Evolutionary conservation across 2,888 invertebrate genomes (phyloP), one percentile per base, ranked within the genome.

Genomic region (Meliscaeva auricollis): DNA sequence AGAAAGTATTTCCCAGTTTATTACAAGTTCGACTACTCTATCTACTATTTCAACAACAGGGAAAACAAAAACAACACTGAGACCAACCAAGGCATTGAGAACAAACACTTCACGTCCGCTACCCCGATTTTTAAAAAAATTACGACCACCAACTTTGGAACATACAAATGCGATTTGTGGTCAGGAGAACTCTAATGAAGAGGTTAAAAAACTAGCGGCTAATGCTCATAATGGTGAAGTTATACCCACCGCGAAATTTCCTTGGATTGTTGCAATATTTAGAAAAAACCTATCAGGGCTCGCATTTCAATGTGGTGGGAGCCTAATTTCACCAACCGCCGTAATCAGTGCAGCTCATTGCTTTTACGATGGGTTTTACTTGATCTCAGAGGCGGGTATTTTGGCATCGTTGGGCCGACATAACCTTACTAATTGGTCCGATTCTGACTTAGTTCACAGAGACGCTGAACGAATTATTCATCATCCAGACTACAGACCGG

Each of bases 231-330:
- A 15, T 0, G 75, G 75, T 7, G 44, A 60, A 13, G n/a, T 11
- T 11, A 68, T 90, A 17, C 74, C 87, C 0, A 91, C 92, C 0
- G 94, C 94, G 0, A 94, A 94, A 68, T 94, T 94, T 93, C 95
- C 95, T 0, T 95, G 95, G 95, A 89, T 95, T 76, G 94, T 93
- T 0, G 95, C 95, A 0, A 92, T 95, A 15, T 95, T 94, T 87
- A 90, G 93, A 75, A 92, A 92, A 7, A 73, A 91, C 32, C 68
- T 83, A 0, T 93, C 91, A 3, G 89, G 91, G 5, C 88, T 93
- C 6, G 89, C 70, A 11, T 91, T 90, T 56, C 87, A 90, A 58
- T 92, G 92, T 78, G 91, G 91, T 11, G 92, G 91, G 3, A 90
- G 88, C 38, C 87, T 92, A 2, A 74, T 92, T 11, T 90, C 92